phyloP scores from a whole-genome alignment of 2,113 vertebrate genomes.

The Catagonus wagneri region DNA sequence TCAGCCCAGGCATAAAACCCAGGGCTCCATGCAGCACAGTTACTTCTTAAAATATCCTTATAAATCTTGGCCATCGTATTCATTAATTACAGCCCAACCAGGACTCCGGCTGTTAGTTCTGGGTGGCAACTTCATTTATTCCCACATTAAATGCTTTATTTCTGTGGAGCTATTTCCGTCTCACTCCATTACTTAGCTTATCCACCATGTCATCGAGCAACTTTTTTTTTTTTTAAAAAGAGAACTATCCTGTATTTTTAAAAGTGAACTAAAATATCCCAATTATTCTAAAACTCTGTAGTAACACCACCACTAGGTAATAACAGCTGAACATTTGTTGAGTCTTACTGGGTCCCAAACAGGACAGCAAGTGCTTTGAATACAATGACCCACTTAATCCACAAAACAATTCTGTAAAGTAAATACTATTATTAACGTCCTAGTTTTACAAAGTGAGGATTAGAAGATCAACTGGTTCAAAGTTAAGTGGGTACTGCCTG shows the following conservation, averaged over 20 bases:
- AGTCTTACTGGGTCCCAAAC: neutral
- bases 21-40: slow-evolving; percentile 72
- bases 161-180: slow-evolving; percentile 86
- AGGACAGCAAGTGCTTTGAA: neutral
- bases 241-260: neutral
- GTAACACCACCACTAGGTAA: neutral
- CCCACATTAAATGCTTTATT: slow-evolving; percentile 83
- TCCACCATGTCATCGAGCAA: slow-evolving; percentile 63
- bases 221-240: slow-evolving; percentile 7
- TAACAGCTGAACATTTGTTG: neutral
- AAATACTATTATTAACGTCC: neutral
- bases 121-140: slow-evolving; percentile 89
- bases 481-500: neutral
- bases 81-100: slow-evolving; percentile 87
- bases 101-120: slow-evolving; percentile 86
- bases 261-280: slow-evolving; percentile 4
- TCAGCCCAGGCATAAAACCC: slow-evolving; percentile 81
- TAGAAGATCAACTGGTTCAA: neutral
- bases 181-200: slow-evolving; percentile 85
- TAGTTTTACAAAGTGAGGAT: slow-evolving; percentile 44
- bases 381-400: neutral
- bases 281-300: slow-evolving; percentile 48
- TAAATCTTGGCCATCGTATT: slow-evolving; percentile 84
- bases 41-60: slow-evolving; percentile 86
- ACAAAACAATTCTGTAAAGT: neutral